phyloP scores from a whole-genome alignment of 2,888 invertebrate genomes.

The Stegophylla sp. region DNA sequence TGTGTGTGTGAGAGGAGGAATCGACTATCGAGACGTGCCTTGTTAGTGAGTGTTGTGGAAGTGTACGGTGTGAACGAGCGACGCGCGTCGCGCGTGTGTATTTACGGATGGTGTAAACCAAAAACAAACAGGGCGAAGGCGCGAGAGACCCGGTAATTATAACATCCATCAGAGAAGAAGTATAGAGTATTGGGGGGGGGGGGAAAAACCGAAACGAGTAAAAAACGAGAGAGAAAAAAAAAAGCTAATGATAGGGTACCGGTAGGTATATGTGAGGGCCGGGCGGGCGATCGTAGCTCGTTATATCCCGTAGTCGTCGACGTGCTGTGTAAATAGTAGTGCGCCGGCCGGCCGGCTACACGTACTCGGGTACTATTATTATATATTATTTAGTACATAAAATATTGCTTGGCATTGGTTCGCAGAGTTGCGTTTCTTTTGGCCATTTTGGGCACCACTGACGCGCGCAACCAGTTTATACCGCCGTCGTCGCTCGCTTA shows the following conservation, averaged over 20 bases:
- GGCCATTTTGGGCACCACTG: constrained; percentile 29
- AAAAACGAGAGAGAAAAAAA: constrained; percentile 5
- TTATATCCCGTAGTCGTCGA: constrained; percentile 51
- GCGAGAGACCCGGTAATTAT: constrained; percentile 58
- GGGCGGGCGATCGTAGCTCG: constrained; percentile 46
- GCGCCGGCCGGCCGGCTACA: constrained; percentile 1
- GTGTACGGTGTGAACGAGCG: no score
- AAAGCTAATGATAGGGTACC: constrained; percentile 57
- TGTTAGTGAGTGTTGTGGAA: no score
- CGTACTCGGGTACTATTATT: background rate
- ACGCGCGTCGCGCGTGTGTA: constrained; percentile 1
- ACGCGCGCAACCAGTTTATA: constrained; percentile 38
- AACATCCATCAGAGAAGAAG: constrained; percentile 56
- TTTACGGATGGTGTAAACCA: constrained; percentile 35
- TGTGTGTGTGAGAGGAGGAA: background rate
- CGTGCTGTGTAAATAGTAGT: constrained; percentile 28
- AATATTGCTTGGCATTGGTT: constrained; percentile 46
- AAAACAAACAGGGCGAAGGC: constrained; percentile 58
- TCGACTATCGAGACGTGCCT: constrained; percentile 46
- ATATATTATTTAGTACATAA: no score
- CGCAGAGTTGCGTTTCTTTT: background rate
- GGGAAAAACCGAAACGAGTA: background rate
- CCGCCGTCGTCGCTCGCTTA: constrained; percentile 29
- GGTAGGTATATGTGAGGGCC: background rate
- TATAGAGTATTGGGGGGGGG: no score